Evolutionary conservation across 2,113 vertebrate species (phyloP).

Genomic region (Synodontis membranacea): DNA sequence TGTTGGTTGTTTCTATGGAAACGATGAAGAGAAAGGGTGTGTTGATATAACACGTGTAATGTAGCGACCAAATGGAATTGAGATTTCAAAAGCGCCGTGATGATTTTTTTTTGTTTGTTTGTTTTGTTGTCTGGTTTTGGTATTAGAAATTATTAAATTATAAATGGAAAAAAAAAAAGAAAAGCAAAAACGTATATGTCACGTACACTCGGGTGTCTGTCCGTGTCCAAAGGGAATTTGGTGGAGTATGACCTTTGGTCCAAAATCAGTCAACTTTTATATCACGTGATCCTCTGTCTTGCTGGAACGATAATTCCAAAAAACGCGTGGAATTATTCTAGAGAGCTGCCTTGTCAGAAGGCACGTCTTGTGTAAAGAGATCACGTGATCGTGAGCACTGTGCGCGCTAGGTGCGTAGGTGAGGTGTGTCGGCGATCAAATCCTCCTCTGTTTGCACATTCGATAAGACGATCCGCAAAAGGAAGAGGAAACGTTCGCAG

Average conservation of each 20-base stretch:
- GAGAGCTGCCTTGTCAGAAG: neutral
- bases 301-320: neutral
- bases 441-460: neutral
- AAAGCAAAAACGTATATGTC: neutral
- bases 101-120: neutral
- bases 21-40: neutral
- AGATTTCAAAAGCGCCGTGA: neutral
- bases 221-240: neutral
- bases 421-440: neutral
- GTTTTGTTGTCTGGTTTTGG: neutral
- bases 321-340: neutral
- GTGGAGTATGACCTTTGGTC: neutral
- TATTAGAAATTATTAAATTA: neutral
- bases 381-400: neutral
- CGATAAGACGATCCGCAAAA: neutral
- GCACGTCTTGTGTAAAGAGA: neutral
- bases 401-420: neutral
- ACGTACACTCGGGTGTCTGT: neutral
- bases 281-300: neutral
- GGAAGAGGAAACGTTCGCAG: neutral
- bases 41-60: neutral
- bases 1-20: neutral
- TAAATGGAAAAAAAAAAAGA: neutral
- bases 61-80: neutral
- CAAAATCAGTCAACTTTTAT: neutral